Evolutionary conservation across 2,797 vertebrate genomes (phyloP), one percentile per base, ranked within the genome.

Genomic region (Cossypha dichroa): DNA sequence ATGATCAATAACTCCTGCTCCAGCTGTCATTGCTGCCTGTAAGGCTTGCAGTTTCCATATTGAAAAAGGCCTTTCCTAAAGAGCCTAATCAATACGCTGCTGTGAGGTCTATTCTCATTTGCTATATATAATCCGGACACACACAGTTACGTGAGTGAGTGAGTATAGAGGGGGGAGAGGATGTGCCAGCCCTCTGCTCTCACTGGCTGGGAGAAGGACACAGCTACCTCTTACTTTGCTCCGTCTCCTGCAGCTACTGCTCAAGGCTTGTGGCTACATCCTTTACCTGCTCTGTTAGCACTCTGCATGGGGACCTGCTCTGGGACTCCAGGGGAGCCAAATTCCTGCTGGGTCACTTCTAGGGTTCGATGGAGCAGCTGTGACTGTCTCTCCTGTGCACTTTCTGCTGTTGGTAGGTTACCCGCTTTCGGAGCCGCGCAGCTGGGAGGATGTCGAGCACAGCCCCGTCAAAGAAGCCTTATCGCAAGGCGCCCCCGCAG

Each of bases 401-500:
- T 97, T 86, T 97, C 85, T 94, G 94, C 95, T 86, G 56, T 96
- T 92, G 92, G 95, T 78, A 97, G 97, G 96, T 97, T 67, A 93
- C 85, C 67, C 0, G 3, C 88, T 91, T 91, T 88, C 0, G n/a
- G 95, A 93, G 67, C 82, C 90, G 25, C 81, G 11, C 73, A 90
- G 62, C 81, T 64, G 84, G 93, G 95, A 98, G 97, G 95, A 99
- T 99, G 99, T 98, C 98, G 22, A 99, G 98, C 74, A 94, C 98
- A 5, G 98, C 98, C 56, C 98, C 98, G 6, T 94, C 98, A 64
- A 99, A 99, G 98, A 99, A 99, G 98, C 99, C 99, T 36, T 99
- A 99, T 96, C 99, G 99, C 12, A 99, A 99, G 98, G 99, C 99
- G 3, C 99, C 99, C 4, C 99, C 99, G 0, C 99, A 99, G 98